Base-by-base conservation (phyloP, 2,113 vertebrate genomes). In the Todiramphus chloris region DNA sequence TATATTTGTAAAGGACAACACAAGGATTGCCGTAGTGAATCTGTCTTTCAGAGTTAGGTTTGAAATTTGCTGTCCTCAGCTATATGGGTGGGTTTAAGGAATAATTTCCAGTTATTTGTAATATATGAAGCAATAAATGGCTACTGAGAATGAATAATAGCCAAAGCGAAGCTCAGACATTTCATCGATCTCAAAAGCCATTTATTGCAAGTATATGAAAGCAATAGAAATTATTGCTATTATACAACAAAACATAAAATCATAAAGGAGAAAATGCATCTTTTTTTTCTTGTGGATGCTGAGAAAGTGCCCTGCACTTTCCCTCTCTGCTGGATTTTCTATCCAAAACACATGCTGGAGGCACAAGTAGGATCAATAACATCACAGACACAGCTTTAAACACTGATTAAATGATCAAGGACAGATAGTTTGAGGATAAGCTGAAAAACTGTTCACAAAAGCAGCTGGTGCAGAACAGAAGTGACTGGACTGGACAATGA, bases 121-220 rank as follows among this genome's bases (percentile, higher is more conserved):
- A 96, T 87, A 89, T 60, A 96, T 18, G 55, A 94, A 93, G 84
- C 86, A 97, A 95, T 95, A 95, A 96, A 96, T 66, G 67, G 86
- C 56, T 94, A 90, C 83, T 92, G 83, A 94, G 77, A 80, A 95
- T 97, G 93, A 97, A 95, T 97, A 97, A 97, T 91, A 93, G 86
- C 86, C 59, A 90, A 93, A 95, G 77, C 44, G 35, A 94, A 93
- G 59, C 58, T 90, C 79, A 92, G 82, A 93, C 72, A 79, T 88
- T 96, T 89, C 66, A 95, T 94, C 27, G 53, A 94, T 93, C 87
- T 95, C 69, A 83, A 93, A 95, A 95, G 46, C 83, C 90, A 95
- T 93, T 95, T 96, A 93, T 83, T 91, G 81, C 87, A 92, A 93
- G 81, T 91, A 89, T 91, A 85, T 56, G 79, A 94, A 92, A 93